Evolutionary conservation across 2,113 vertebrate genomes (phyloP), one percentile per base, ranked within the genome.

Genomic region (Plectropomus leopardus): DNA sequence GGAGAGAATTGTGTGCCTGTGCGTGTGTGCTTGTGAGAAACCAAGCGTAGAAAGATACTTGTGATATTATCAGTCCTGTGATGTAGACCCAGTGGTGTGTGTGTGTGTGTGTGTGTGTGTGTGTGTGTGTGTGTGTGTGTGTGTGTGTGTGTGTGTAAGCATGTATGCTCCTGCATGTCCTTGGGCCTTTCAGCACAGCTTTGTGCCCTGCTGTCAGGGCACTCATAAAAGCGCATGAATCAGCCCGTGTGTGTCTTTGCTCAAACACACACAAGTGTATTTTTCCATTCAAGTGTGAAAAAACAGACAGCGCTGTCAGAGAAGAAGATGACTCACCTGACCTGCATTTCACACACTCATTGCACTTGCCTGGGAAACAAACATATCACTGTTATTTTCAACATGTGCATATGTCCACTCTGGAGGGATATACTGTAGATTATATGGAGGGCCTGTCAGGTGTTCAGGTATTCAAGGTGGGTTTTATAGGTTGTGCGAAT

Each of bases 271-370:
- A 58, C 40, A 59, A 42, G 71, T 73, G 87, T 88, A 76, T 86
- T 89, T 93, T 93, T 93, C 88, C 88, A 87, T 79, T 88, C 21
- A 66, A 79, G 84, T 86, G 88, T 87, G 76, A 93, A 86, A 85
- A 90, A 91, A 79, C 83, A 86, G 85, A 71, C 77, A 84, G 77
- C 59, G 1, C 77, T 60, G 83, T 86, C 86, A 87, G 82, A 71
- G 74, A 67, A 82, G 81, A 72, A 36, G 76, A 82, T 91, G 88
- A 91, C 76, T 92, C 88, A 92, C 71, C 82, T 87, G 88, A 90
- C 90, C 87, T 87, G 76, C 87, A 90, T 92, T 89, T 87, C 89
- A 86, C 80, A 86, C 70, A 72, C 76, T 80, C 83, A 48, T 83
- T 74, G 85, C 86, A 83, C 74, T 88, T 60, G 85, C 85, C 82